Evolutionary conservation across 2,113 vertebrate species (phyloP), one percentile per base, ranked within the genome.

Genomic region (Entomyzon cyanotis): DNA sequence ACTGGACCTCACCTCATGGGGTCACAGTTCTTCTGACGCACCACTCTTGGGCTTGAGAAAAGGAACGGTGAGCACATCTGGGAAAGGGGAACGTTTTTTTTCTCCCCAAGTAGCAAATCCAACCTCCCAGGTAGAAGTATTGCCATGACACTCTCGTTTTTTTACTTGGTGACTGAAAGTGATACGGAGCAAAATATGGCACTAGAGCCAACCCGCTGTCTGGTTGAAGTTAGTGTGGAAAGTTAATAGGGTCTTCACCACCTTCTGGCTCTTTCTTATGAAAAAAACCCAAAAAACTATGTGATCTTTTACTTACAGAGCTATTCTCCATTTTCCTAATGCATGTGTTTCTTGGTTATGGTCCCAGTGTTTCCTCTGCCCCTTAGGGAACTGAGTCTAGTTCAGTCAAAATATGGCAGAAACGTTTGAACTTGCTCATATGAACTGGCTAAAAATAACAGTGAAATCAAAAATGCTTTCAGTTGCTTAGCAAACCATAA

Each of bases 121-220:
- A 59, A 7, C 35, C 17, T 70, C 31, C 19, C 19, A 64, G 56
- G 15, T 7, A 24, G 19, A 23, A 80, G 2, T 58, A 8, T 21
- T 55, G 50, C 15, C 46, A 37, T 12, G 11, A 73, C 7, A 31
- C 1, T 64, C 10, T 59, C 0, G 0, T 6, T 28, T 78, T 75
- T 62, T 64, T 1, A 55, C 17, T 17, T 25, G 17, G 23, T 67
- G 19, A 10, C 12, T 67, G 15, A 35, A 69, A 42, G 8, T 2
- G 10, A 15, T 1, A 35, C 74, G 15, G 21, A 85, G 37, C 37
- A 37, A 81, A 87, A 78, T 14, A 46, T 10, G 82, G 25, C 28
- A 6, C 21, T 17, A 59, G 25, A 84, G 22, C 3, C 22, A 71
- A 7, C 3, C 1, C 15, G 31, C 8, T 11, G 25, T 24, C 17